These are phyloP conservation scores for Cheilosia vulpina DNA, from an alignment of 2,888 invertebrate species.

Conservation along the genomic window DNA sequence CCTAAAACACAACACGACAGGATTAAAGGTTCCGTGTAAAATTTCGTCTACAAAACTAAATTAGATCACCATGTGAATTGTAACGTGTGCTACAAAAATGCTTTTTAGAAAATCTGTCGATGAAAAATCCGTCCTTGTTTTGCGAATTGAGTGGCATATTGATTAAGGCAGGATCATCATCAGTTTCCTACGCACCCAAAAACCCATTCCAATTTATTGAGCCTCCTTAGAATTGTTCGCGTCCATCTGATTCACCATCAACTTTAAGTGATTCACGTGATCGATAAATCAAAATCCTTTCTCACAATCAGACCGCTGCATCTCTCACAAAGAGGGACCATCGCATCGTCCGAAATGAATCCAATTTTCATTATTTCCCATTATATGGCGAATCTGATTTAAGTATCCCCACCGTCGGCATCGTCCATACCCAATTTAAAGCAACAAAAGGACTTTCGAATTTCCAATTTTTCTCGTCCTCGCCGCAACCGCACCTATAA, in stretches of 20 bases:
- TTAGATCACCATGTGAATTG: too few relatives aligned
- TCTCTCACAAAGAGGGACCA: constrained; percentile 3
- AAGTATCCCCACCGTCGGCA: constrained; percentile 19
- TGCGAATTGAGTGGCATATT: neutral
- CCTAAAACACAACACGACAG: too few relatives aligned
- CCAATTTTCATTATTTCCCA: constrained; percentile 64
- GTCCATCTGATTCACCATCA: neutral
- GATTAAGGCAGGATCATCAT: too few relatives aligned
- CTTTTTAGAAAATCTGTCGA: neutral
- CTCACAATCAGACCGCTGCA: constrained; percentile 7
- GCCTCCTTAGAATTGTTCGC: neutral
- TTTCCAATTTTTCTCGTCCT: constrained; percentile 48
- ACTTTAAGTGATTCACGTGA: constrained; percentile 37
- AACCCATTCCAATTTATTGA: neutral
- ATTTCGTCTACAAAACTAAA: too few relatives aligned
- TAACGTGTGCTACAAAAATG: too few relatives aligned
- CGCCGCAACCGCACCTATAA: neutral
- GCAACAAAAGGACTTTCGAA: constrained; percentile 45
- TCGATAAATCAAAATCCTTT: constrained; percentile 8
- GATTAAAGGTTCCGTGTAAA: too few relatives aligned
- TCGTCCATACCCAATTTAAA: neutral
- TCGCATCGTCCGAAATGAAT: constrained; percentile 13
- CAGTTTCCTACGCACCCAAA: neutral
- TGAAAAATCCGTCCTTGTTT: neutral
- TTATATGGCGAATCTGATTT: constrained; percentile 50